Conservation (phyloP, 2,888 invertebrate genomes). For the Coenonympha glycerion region DNA sequence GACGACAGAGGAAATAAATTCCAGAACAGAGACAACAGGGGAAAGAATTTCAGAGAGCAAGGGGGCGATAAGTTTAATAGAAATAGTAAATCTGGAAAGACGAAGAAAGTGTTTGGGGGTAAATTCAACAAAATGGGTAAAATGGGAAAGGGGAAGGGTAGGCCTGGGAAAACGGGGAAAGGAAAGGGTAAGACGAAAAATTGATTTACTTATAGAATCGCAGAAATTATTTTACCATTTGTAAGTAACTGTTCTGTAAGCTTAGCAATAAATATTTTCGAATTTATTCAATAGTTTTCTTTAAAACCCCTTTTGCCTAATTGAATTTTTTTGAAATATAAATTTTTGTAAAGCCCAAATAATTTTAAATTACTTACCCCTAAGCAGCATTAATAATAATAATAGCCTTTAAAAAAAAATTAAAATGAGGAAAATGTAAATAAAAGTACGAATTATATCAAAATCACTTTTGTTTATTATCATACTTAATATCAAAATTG, state of each 20-base stretch:
- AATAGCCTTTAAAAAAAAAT: not conserved
- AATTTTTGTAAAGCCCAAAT: no score
- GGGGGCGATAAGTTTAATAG: slow-evolving; percentile 35
- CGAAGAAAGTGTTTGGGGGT: slow-evolving; percentile 25
- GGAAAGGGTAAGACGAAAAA: slow-evolving; percentile 38
- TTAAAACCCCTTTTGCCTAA: not conserved
- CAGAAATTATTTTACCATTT: no score
- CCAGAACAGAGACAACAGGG: slow-evolving; percentile 28
- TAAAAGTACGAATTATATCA: not conserved
- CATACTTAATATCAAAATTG: not conserved
- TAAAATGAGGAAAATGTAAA: not conserved
- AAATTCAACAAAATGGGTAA: slow-evolving; percentile 52
- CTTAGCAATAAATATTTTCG: no score
- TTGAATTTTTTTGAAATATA: no score
- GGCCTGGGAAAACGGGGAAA: slow-evolving; percentile 34
- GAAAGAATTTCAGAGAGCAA: slow-evolving; percentile 28
- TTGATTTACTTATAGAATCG: not conserved
- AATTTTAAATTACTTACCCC: no score
- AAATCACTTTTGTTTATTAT: not conserved
- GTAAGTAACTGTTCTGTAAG: no score
- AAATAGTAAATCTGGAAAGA: slow-evolving; percentile 38
- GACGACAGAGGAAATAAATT: slow-evolving; percentile 35
- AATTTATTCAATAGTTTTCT: not conserved
- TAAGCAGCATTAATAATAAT: no score
- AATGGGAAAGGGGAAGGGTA: slow-evolving; percentile 39